Evolutionary conservation across 2,113 vertebrate genomes (phyloP).

Genomic region (Pollimyrus isidori): DNA sequence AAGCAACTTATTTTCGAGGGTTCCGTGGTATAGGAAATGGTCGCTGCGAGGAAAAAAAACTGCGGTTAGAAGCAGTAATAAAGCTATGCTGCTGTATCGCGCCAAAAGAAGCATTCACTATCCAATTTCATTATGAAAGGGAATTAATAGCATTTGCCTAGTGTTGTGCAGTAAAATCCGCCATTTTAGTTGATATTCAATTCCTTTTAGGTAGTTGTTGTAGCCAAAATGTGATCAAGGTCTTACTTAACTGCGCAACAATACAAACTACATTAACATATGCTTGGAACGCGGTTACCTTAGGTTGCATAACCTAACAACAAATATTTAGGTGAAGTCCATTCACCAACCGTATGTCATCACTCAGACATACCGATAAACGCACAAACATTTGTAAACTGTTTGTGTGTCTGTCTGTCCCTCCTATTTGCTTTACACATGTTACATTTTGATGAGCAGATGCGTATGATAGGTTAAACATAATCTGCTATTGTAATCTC

Average conservation of each 20-base stretch:
- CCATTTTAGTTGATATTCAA: conserved; percentile 22
- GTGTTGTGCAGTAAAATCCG: conserved; percentile 8
- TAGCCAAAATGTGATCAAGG: not conserved
- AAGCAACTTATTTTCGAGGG: conserved; percentile 16
- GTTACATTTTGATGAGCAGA: not conserved
- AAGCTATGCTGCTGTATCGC: not conserved
- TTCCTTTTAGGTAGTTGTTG: not conserved
- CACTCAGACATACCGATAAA: conserved; percentile 7
- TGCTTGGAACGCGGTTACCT: not conserved
- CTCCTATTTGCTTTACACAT: not conserved
- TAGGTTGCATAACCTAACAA: not conserved
- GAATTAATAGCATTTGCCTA: not conserved
- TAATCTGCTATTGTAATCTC: not conserved
- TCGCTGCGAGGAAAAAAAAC: not conserved
- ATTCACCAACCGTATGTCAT: conserved; percentile 3
- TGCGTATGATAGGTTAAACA: not conserved
- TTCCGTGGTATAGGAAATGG: conserved; percentile 16
- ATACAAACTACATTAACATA: not conserved
- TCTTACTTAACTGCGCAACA: not conserved
- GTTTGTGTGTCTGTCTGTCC: not conserved
- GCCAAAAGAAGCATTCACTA: not conserved
- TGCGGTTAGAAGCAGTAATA: conserved; percentile 4
- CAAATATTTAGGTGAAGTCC: conserved; percentile 13
- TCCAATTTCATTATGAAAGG: not conserved
- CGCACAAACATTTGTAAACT: not conserved